Conservation (phyloP, 2,888 invertebrate genomes). For the Napeogenes inachia region DNA sequence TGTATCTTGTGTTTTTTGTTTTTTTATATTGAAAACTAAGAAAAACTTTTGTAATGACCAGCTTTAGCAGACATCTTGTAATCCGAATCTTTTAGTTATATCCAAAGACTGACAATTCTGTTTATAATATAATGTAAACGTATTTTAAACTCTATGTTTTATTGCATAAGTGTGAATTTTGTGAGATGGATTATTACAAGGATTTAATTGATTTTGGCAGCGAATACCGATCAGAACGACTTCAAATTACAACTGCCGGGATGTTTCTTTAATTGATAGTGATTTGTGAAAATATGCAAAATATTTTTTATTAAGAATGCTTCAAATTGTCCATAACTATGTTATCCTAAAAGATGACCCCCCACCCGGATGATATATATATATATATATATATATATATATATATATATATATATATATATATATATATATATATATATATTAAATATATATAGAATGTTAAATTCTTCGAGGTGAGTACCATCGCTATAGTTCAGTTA, state of each 20-base stretch:
- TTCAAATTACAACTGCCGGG: conserved; percentile 43
- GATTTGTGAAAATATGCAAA: conserved; percentile 5
- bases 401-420: no score
- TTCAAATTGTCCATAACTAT: no score
- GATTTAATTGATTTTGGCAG: conserved; percentile 71
- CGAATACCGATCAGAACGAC: conserved; percentile 53
- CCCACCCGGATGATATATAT: no score
- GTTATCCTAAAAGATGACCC: no score
- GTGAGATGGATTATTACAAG: conserved; percentile 48
- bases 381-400: no score
- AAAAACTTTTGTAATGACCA: conserved; percentile 57
- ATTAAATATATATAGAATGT: no score
- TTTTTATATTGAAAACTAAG: conserved; percentile 70
- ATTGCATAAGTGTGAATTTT: conserved; percentile 29
- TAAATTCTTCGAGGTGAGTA: no score
- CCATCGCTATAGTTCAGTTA: no score
- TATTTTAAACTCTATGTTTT: conserved; percentile 14
- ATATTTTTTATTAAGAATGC: background rate
- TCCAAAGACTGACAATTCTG: conserved; percentile 40
- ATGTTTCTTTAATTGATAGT: conserved; percentile 43
- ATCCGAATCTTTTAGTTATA: conserved; percentile 43
- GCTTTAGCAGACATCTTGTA: conserved; percentile 63
- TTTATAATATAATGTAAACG: conserved; percentile 5
- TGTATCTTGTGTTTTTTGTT: conserved; percentile 60
- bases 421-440: no score